phyloP scores from a whole-genome alignment of 2,113 vertebrate genomes.

The Emydura subglobosa region DNA sequence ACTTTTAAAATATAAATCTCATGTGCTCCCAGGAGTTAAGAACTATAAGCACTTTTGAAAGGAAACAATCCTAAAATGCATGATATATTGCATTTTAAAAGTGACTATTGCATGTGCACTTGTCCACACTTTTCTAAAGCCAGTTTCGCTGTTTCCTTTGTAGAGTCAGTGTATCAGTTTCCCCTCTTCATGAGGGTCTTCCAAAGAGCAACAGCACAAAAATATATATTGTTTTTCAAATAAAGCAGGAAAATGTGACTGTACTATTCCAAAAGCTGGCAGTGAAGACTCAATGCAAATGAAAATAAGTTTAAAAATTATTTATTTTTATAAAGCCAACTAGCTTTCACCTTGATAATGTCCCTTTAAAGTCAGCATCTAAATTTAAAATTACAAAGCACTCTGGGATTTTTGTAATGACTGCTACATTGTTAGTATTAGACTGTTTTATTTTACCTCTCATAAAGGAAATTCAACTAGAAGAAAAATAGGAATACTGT shows the following conservation, averaged over 20 bases:
- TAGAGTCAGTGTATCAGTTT: not conserved
- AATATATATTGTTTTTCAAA: not conserved
- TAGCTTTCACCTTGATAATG: not conserved
- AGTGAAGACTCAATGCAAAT: not conserved
- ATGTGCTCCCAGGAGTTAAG: not conserved
- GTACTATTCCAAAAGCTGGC: not conserved
- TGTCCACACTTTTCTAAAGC: not conserved
- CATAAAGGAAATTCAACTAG: not conserved
- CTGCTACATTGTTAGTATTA: rapidly evolving
- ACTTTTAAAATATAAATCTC: not conserved
- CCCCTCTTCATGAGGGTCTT: not conserved
- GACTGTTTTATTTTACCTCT: not conserved
- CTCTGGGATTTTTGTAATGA: rapidly evolving
- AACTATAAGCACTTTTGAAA: not conserved
- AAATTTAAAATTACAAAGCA: not conserved
- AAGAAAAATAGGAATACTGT: rapidly evolving
- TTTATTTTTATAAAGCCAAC: not conserved
- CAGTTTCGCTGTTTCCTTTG: not conserved
- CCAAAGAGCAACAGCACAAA: rapidly evolving
- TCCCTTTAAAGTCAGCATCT: not conserved
- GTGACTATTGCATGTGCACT: not conserved
- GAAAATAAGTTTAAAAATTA: rapidly evolving
- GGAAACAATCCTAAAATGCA: not conserved
- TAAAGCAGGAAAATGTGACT: rapidly evolving
- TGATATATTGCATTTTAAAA: not conserved